These are phyloP conservation scores for Nezara viridula DNA, from an alignment of 2,888 invertebrate genomes.

Conservation along the genomic window DNA sequence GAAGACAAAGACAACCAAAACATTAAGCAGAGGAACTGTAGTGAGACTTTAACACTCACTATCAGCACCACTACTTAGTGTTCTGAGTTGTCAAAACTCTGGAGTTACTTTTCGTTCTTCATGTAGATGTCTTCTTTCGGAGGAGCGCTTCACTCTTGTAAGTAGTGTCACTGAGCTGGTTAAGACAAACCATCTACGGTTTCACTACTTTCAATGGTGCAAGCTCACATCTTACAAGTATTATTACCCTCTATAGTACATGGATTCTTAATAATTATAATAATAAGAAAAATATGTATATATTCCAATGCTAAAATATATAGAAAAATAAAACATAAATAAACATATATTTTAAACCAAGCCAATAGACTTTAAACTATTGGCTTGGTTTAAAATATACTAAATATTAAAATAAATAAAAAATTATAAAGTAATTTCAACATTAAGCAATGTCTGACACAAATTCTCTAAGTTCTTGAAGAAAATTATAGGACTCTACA, in stretches of 20 bases:
- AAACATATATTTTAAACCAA: no score
- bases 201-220: constrained; percentile 53
- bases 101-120: background rate
- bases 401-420: no score
- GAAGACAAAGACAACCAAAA: constrained; percentile 4
- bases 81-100: background rate
- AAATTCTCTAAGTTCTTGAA: no score
- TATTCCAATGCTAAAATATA: no score
- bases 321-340: background rate
- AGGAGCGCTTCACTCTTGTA: constrained; percentile 2
- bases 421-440: no score
- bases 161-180: constrained; percentile 55
- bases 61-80: constrained; percentile 55
- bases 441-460: no score
- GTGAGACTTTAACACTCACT: constrained; percentile 38
- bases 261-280: background rate
- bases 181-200: constrained; percentile 51
- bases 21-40: constrained; percentile 50
- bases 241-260: background rate
- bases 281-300: background rate
- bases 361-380: no score
- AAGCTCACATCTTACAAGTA: background rate
- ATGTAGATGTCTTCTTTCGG: background rate
- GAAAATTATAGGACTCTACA: background rate
- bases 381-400: no score